These are phyloP conservation scores for Cydia fagiglandana DNA, from an alignment of 1,140 invertebrate genomes.

Conservation along the genomic window DNA sequence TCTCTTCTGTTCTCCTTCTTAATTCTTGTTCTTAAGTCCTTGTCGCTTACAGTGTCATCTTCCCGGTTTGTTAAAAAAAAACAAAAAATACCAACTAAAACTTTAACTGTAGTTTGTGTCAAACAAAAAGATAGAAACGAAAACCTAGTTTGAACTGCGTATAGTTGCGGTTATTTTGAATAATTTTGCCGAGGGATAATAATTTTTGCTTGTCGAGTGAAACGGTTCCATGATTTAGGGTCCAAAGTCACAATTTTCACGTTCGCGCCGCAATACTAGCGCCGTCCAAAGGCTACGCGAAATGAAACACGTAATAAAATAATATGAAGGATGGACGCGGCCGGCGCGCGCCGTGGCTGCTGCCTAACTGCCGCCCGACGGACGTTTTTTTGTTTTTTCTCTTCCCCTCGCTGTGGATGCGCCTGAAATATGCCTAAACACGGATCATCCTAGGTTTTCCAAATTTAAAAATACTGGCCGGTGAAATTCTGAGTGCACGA, in stretches of 20 bases:
- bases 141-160: constrained; percentile 73
- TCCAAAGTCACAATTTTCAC: constrained; percentile 74
- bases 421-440: constrained; percentile 57
- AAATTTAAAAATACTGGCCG: constrained; percentile 23
- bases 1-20: constrained; percentile 49
- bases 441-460: constrained; percentile 54
- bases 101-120: constrained; percentile 64
- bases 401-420: constrained; percentile 65
- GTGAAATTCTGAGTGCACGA: constrained; percentile 8
- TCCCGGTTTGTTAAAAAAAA: constrained; percentile 62
- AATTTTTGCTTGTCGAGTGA: constrained; percentile 67
- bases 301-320: constrained; percentile 78
- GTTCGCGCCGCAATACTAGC: constrained; percentile 63
- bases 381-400: constrained; percentile 73
- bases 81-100: constrained; percentile 54
- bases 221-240: constrained; percentile 58
- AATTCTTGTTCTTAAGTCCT: constrained; percentile 45
- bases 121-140: constrained; percentile 51
- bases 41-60: constrained; percentile 48
- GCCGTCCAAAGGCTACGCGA: constrained; percentile 74
- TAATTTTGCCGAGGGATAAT: constrained; percentile 58
- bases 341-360: constrained; percentile 68
- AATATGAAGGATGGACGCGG: constrained; percentile 69
- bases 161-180: constrained; percentile 64
- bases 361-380: constrained; percentile 59